These are phyloP conservation scores for Chymomyza amoena DNA, from an alignment of 2,888 invertebrate genomes.

Conservation along the genomic window DNA sequence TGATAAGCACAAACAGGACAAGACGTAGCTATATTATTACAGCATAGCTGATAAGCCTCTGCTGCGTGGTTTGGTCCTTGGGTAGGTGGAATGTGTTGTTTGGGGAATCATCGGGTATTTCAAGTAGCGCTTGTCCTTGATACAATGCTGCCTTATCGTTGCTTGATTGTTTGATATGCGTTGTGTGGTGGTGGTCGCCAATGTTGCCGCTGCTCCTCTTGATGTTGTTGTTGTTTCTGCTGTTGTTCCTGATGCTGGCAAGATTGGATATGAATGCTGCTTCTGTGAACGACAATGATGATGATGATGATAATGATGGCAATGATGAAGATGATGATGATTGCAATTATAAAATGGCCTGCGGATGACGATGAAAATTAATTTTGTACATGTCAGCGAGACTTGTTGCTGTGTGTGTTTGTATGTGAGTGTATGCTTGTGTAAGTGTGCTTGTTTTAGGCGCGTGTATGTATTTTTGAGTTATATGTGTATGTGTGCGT, in stretches of 20 bases:
- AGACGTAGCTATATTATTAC: slow-evolving; percentile 23
- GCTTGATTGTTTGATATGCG: slow-evolving; percentile 18
- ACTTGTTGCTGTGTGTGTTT: slow-evolving; percentile 9
- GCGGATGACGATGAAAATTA: slow-evolving; percentile 63
- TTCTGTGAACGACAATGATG: not conserved
- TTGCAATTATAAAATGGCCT: slow-evolving; percentile 69
- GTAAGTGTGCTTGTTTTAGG: too few species aligned
- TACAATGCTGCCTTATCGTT: slow-evolving; percentile 8
- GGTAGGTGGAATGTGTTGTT: not conserved
- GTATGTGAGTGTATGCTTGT: not conserved
- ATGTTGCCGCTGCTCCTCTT: not conserved
- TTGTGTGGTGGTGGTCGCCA: slow-evolving; percentile 10
- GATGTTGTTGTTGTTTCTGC: slow-evolving; percentile 1
- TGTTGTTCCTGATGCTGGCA: not conserved
- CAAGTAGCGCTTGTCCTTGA: not conserved
- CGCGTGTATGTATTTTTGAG: slow-evolving; percentile 12
- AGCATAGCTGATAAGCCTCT: slow-evolving; percentile 13
- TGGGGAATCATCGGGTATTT: not conserved
- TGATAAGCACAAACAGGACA: slow-evolving; percentile 61
- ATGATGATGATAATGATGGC: not conserved
- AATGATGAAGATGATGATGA: slow-evolving; percentile 26
- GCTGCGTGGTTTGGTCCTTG: not conserved
- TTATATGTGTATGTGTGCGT: slow-evolving; percentile 2
- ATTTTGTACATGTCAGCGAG: slow-evolving; percentile 54
- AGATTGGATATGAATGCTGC: not conserved